phyloP scores from a whole-genome alignment of 2,888 invertebrate genomes.

The Hoplodrina blanda region DNA sequence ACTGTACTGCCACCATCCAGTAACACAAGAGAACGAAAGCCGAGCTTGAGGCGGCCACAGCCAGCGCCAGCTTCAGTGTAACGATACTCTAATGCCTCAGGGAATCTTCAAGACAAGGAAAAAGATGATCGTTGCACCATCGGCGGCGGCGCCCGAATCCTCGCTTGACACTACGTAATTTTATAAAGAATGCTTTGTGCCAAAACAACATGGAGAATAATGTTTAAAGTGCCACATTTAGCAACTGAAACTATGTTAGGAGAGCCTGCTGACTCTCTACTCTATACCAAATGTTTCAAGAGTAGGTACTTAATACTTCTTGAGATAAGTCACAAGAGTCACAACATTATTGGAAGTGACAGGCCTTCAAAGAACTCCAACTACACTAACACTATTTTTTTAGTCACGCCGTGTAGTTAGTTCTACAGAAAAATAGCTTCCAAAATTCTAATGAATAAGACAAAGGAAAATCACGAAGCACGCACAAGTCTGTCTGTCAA shows the following conservation, averaged over 20 bases:
- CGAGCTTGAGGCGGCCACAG: too few species aligned
- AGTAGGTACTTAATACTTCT: neutral
- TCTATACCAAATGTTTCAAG: neutral
- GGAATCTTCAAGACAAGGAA: neutral
- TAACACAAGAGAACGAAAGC: neutral
- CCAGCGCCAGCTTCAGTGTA: neutral
- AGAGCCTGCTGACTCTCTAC: neutral
- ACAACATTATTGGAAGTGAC: neutral
- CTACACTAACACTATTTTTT: neutral
- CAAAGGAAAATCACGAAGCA: slow-evolving; percentile 38
- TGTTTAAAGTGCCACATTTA: too few species aligned
- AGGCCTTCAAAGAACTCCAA: neutral
- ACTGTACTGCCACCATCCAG: neutral
- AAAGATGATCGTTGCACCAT: neutral
- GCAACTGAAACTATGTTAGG: too few species aligned
- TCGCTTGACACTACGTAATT: neutral
- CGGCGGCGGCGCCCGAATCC: neutral
- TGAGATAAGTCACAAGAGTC: neutral
- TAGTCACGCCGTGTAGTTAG: neutral
- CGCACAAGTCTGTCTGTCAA: slow-evolving; percentile 54
- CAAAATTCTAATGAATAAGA: slow-evolving; percentile 26
- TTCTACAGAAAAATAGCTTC: slow-evolving; percentile 34
- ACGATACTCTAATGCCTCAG: neutral
- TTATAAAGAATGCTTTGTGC: neutral
- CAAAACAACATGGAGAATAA: too few species aligned